Evolutionary conservation across 2,113 vertebrate genomes (phyloP).

Genomic region (Pygoscelis adeliae): DNA sequence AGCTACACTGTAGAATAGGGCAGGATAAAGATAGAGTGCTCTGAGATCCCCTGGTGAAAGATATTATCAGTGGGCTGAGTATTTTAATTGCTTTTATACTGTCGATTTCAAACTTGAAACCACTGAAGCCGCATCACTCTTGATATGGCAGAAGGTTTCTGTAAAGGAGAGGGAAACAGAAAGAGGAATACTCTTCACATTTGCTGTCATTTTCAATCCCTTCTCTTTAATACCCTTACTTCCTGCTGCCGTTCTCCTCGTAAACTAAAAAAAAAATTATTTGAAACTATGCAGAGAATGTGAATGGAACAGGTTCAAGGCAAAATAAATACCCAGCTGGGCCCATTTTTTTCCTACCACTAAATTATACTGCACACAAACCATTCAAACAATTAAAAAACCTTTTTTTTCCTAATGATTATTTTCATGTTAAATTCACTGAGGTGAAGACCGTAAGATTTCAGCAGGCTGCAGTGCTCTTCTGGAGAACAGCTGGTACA

Average conservation of each 20-base stretch:
- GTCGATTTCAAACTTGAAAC: conserved; percentile 29
- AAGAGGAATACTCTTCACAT: neutral
- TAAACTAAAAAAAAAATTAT: neutral
- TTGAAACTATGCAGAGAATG: neutral
- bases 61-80: neutral
- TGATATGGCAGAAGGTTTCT: neutral
- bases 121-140: neutral
- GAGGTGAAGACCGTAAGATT: neutral
- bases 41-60: conserved; percentile 13
- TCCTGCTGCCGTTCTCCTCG: neutral
- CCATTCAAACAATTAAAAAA: neutral
- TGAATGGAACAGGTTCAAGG: neutral
- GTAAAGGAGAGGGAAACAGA: neutral
- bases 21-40: conserved; percentile 40
- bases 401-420: neutral
- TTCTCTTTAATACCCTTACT: neutral
- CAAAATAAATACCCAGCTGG: neutral
- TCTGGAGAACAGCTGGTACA: neutral
- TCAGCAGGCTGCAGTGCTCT: neutral
- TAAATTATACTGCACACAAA: neutral
- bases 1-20: neutral
- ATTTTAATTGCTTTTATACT: conserved; percentile 46
- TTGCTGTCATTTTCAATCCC: neutral
- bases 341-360: neutral
- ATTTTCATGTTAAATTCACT: neutral